These are phyloP conservation scores for Melanogrammus aeglefinus DNA, from an alignment of 2,797 vertebrate genomes.

Conservation along the genomic window DNA sequence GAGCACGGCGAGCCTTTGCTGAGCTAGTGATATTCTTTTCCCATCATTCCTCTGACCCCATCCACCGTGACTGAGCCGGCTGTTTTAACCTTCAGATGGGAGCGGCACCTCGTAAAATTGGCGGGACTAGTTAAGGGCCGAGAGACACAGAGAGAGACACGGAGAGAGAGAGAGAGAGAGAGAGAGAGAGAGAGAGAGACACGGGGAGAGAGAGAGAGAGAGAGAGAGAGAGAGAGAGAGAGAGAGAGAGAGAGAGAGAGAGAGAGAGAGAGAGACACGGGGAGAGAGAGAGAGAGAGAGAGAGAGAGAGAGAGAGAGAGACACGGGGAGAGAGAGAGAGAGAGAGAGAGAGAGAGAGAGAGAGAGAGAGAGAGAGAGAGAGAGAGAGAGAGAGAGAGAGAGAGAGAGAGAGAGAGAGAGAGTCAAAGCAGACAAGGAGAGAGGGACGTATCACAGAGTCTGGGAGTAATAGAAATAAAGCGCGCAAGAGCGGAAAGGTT, in stretches of 20 bases:
- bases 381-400: background rate
- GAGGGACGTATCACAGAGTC: conserved; percentile 1
- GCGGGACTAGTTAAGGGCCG: background rate
- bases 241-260: no score
- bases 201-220: no score
- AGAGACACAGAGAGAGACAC: conserved; percentile 2
- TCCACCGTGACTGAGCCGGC: background rate
- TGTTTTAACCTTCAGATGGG: conserved; percentile 5
- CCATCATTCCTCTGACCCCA: background rate
- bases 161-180: background rate
- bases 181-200: background rate
- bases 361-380: conserved; percentile 7
- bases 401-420: background rate
- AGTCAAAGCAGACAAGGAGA: background rate
- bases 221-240: no score
- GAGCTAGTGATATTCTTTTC: conserved; percentile 1
- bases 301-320: background rate
- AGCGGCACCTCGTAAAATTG: conserved; percentile 4
- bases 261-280: no score
- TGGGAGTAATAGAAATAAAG: background rate
- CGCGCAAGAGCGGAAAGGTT: background rate
- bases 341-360: background rate
- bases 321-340: background rate
- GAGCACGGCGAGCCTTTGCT: background rate
- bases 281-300: background rate